Conservation (phyloP, 2,797 vertebrate species). For the Coracias cyanogaster region DNA sequence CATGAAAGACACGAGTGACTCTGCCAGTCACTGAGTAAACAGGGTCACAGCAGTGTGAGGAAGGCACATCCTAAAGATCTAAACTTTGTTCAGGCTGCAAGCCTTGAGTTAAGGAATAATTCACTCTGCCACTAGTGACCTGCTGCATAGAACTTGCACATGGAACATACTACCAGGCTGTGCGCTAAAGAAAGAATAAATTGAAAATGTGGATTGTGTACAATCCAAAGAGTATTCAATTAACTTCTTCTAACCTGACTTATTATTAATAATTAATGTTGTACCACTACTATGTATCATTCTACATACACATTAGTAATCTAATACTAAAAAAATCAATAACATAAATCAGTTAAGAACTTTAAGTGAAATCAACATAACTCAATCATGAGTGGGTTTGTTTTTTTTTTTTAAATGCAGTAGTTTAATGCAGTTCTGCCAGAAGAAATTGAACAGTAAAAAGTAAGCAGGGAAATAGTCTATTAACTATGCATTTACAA, state of each 20-base stretch:
- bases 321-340: conserved; percentile 6
- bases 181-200: neutral
- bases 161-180: neutral
- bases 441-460: neutral
- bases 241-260: neutral
- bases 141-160: neutral
- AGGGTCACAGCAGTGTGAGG: neutral
- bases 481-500: conserved; percentile 16
- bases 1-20: neutral
- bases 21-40: neutral
- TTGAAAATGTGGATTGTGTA: neutral
- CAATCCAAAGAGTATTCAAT: neutral
- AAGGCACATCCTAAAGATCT: neutral
- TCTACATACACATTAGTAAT: neutral
- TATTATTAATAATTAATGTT: neutral
- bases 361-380: neutral
- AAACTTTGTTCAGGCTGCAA: neutral
- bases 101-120: neutral
- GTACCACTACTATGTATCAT: neutral
- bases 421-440: neutral
- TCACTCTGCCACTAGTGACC: neutral
- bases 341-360: neutral
- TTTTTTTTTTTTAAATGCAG: neutral
- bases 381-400: neutral
- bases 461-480: neutral